Evolutionary conservation across 2,113 vertebrate genomes (phyloP), one percentile per base, ranked within the genome.

Genomic region (Parus major): DNA sequence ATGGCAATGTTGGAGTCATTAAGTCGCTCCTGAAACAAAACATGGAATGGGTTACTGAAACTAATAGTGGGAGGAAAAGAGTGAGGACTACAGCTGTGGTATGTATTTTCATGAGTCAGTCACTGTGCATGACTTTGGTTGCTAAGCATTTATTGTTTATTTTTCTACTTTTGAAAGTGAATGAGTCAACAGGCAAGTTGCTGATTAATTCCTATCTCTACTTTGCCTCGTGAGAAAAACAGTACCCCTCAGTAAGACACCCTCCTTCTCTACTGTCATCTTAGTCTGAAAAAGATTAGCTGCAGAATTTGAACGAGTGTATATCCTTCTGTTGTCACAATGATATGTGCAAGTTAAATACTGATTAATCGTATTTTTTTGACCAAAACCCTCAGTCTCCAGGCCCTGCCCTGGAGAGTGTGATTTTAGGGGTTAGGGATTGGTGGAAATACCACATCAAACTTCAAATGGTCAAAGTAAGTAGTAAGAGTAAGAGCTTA

Each of bases 81-180:
- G 10, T 41, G 20, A 79, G 12, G 24, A 18, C 42, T 50, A 4
- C 50, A 35, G 7, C 24, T 81, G 71, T n/a, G 9, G 27, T 59
- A 14, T 36, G 23, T 46, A 50, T 68, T 85, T 79, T 69, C 46
- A 44, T 53, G 33, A 91, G 15, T 33, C 46, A 56, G 13, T 82
- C n/a, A 35, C n/a, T 49, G 42, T 52, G 20, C 64, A 68, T 65
- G 50, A 44, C 42, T 92, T 70, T 36, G 41, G 78, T 93, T 95
- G 70, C 78, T 90, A 95, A 85, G 75, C 53, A 71, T 85, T 85
- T 91, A 15, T 68, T 93, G 61, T 89, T 92, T 95, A 81, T 85
- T 92, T 87, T 92, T 9, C 25, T 80, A 24, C 13, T 91, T 91
- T 82, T 91, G 44, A 64, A 92, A 91, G 49, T 64, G 60, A 84